phyloP scores from a whole-genome alignment of 2,888 invertebrate genomes.

The Ichneumon xanthorius region DNA sequence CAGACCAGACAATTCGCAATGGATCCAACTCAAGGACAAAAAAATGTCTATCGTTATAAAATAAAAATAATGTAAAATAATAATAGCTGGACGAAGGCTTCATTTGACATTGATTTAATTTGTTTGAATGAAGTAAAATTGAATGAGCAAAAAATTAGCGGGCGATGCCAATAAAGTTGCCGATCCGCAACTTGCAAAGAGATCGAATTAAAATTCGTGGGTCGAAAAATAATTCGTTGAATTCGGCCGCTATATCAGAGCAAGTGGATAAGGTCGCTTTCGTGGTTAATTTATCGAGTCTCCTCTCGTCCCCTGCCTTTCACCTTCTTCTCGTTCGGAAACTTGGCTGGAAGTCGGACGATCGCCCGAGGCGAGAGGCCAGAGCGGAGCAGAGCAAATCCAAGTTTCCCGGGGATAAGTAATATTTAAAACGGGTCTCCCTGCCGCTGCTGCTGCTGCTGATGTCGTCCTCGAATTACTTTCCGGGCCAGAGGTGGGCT shows the following conservation, averaged over 20 bases:
- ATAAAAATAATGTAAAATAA: too few relatives aligned
- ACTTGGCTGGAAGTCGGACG: slow-evolving; percentile 64
- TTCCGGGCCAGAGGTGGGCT: slow-evolving; percentile 72
- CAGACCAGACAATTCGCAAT: too few relatives aligned
- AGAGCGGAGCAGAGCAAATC: slow-evolving; percentile 72
- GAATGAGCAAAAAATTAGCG: not conserved
- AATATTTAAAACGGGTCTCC: slow-evolving; percentile 80
- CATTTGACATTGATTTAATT: not conserved
- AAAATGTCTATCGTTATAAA: too few relatives aligned
- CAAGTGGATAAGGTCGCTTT: slow-evolving; percentile 58
- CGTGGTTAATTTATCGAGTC: slow-evolving; percentile 64
- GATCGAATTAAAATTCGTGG: not conserved
- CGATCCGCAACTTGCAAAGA: too few relatives aligned
- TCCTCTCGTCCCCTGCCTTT: slow-evolving; percentile 28
- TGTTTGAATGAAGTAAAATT: not conserved
- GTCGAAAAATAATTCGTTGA: slow-evolving; percentile 25
- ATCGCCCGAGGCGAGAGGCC: slow-evolving; percentile 70
- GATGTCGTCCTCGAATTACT: slow-evolving; percentile 80
- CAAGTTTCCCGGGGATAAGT: slow-evolving; percentile 78
- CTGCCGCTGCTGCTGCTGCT: slow-evolving; percentile 68
- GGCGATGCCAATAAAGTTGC: too few relatives aligned
- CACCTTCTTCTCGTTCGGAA: slow-evolving; percentile 37
- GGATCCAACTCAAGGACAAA: too few relatives aligned
- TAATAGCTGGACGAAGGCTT: too few relatives aligned
- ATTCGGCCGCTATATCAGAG: slow-evolving; percentile 9